Percentiles rank a stretch among this genome's conserved stretches.
These are phyloP conservation scores for Menidia beryllina DNA, from an alignment of 2,113 vertebrate genomes.

Conservation along the genomic window DNA sequence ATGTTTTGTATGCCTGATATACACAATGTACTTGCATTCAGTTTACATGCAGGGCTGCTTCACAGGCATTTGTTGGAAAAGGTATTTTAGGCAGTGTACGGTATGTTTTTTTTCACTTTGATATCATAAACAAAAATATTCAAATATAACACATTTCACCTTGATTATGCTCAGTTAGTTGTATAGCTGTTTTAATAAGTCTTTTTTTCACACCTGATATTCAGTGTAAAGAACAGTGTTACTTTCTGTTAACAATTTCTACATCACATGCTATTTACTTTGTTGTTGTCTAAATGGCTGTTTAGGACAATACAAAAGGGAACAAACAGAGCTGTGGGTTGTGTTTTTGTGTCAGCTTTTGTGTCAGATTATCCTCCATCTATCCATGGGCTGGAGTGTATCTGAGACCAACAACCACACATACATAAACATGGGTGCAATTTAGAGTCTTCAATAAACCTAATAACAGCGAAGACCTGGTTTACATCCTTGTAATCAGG, in stretches of 20 bases:
- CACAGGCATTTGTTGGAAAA: conserved; percentile 11
- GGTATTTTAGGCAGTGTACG: background rate
- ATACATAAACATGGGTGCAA: no score
- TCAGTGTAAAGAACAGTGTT: conserved; percentile 38
- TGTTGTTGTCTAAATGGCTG: conserved; percentile 9
- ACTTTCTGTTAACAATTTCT: conserved; percentile 12
- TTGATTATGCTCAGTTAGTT: conserved; percentile 27
- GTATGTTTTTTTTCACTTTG: conserved; percentile 5
- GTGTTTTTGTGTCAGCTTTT: no score
- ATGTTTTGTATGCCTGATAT: background rate
- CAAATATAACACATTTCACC: conserved; percentile 48
- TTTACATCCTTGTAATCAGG: conserved; percentile 14
- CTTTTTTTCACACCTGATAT: conserved; percentile 15
- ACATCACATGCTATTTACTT: background rate
- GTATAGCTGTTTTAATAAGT: conserved; percentile 52
- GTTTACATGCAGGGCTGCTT: background rate
- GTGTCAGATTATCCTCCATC: no score
- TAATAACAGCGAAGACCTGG: background rate
- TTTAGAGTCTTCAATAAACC: no score
- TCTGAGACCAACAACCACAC: no score
- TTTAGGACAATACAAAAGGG: background rate
- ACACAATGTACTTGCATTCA: conserved; percentile 33
- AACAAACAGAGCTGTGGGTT: background rate
- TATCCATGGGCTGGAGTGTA: no score
- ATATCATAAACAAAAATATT: conserved; percentile 7